These are phyloP conservation scores for Nixonia krombeini DNA, from an alignment of 1,140 invertebrate species.

Conservation along the genomic window DNA sequence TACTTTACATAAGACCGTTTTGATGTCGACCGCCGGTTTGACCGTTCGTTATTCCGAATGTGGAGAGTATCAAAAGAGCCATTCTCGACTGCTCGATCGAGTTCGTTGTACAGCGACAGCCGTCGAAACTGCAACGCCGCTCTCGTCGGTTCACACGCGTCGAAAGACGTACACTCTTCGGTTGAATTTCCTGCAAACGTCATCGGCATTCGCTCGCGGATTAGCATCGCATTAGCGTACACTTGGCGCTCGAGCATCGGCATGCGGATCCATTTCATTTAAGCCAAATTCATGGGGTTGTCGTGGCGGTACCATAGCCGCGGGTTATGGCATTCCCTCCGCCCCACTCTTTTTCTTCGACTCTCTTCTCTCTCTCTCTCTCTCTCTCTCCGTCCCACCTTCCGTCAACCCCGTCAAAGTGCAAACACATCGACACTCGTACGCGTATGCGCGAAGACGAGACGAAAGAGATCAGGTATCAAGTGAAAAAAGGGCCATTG, in stretches of 20 bases:
- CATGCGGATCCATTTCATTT: constrained; percentile 69
- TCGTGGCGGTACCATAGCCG: constrained; percentile 35
- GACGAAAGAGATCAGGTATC: constrained; percentile 66
- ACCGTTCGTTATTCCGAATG: no score
- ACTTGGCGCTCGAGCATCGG: constrained; percentile 45
- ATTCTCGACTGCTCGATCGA: no score
- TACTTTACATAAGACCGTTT: no score
- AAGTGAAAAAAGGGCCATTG: constrained; percentile 63
- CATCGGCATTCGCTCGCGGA: constrained; percentile 42
- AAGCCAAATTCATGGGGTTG: constrained; percentile 72
- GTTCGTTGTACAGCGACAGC: no score
- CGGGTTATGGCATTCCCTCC: constrained; percentile 28
- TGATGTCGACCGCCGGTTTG: no score
- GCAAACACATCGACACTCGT: constrained; percentile 26
- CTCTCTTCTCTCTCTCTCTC: not conserved
- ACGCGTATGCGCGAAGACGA: constrained; percentile 26
- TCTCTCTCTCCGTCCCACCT: not conserved
- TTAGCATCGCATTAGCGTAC: constrained; percentile 60
- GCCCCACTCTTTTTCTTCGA: not conserved
- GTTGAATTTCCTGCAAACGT: constrained; percentile 39
- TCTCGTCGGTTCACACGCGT: constrained; percentile 8
- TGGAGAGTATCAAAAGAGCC: no score
- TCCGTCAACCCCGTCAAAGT: constrained; percentile 28
- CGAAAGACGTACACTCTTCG: constrained; percentile 19
- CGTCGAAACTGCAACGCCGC: no score